phyloP scores from a whole-genome alignment of 2,797 vertebrate species.

The Sciurus vulgaris region DNA sequence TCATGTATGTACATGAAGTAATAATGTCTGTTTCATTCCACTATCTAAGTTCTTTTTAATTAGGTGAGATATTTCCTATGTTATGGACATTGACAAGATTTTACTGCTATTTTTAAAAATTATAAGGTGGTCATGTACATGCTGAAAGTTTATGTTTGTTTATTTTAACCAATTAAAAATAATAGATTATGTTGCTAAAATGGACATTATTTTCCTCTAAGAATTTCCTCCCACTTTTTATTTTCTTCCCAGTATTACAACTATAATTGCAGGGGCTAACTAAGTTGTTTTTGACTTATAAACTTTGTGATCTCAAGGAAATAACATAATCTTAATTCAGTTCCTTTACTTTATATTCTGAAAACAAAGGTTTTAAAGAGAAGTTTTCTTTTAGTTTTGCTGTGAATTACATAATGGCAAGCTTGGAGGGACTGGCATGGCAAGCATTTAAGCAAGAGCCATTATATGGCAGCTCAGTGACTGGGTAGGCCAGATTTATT shows the following conservation, averaged over 20 bases:
- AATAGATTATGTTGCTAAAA: background rate
- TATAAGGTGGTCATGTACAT: background rate
- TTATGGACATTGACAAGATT: background rate
- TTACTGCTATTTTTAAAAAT: background rate
- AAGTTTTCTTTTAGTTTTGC: background rate
- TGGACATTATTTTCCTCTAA: background rate
- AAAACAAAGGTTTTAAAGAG: background rate
- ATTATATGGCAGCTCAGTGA: rapidly evolving
- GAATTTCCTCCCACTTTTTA: background rate
- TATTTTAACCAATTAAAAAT: background rate
- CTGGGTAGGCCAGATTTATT: rapidly evolving
- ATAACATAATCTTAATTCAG: background rate
- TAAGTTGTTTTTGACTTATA: no score
- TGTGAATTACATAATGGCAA: background rate
- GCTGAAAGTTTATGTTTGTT: background rate
- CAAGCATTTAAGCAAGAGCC: no score
- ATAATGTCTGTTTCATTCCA: no score
- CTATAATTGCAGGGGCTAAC: background rate
- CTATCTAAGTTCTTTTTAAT: background rate
- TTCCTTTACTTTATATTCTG: background rate
- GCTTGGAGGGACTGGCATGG: rapidly evolving
- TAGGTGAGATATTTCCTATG: background rate
- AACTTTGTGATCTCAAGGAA: background rate
- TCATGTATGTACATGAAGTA: no score
- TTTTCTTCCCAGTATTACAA: background rate